Evolutionary conservation across 2,888 invertebrate genomes (phyloP).

Genomic region (Drosophila dives): DNA sequence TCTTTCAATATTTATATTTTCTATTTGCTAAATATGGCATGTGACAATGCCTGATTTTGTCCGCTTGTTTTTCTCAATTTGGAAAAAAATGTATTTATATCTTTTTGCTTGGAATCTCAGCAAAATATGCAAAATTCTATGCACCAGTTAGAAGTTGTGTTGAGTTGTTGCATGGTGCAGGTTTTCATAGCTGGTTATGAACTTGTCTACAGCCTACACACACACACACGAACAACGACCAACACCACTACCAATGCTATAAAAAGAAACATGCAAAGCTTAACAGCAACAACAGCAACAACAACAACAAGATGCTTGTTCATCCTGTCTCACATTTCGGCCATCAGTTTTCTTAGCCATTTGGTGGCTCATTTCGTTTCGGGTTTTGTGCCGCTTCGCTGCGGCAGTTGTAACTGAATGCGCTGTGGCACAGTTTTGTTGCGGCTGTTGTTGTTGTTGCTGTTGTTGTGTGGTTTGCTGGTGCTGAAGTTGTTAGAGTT

Average conservation of each 20-base stretch:
- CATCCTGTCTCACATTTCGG: constrained; percentile 51
- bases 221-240: constrained; percentile 14
- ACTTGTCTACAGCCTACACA: constrained; percentile 43
- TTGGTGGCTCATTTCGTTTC: constrained; percentile 53
- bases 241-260: not conserved
- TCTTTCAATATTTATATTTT: not conserved
- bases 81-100: not conserved
- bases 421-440: constrained; percentile 58
- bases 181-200: constrained; percentile 25
- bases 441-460: constrained; percentile 1
- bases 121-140: constrained; percentile 22
- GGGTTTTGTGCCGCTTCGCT: constrained; percentile 69
- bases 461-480: constrained; percentile 16
- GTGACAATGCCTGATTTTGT: not conserved
- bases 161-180: constrained; percentile 8
- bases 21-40: not conserved
- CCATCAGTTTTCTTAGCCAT: constrained; percentile 40
- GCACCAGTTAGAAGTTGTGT: constrained; percentile 25
- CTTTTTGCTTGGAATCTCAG: constrained; percentile 4
- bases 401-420: constrained; percentile 60
- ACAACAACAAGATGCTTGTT: constrained; percentile 30
- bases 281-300: constrained; percentile 15
- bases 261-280: constrained; percentile 27
- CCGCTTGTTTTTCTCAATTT: not conserved
- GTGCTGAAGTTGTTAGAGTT: constrained; percentile 20